phyloP scores from a whole-genome alignment of 2,797 vertebrate genomes.

The Siniperca undulata region DNA sequence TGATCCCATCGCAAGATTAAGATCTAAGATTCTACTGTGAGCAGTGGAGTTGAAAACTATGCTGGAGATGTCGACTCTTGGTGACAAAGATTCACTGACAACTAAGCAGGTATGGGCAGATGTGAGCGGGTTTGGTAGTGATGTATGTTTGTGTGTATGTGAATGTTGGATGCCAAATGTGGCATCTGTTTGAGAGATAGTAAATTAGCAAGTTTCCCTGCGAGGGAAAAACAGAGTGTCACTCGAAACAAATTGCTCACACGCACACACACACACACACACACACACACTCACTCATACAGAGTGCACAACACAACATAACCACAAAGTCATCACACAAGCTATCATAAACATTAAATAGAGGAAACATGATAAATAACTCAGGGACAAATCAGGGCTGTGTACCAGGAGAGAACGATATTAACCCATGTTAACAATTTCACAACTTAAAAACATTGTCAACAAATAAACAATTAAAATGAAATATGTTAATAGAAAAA shows the following conservation, averaged over 20 bases:
- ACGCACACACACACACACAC: slow-evolving; percentile 7
- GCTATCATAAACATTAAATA: slow-evolving; percentile 55
- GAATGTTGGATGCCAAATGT: slow-evolving; percentile 43
- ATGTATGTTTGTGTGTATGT: slow-evolving; percentile 47
- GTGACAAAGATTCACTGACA: slow-evolving; percentile 41
- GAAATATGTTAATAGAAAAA: slow-evolving; percentile 11
- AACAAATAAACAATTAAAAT: slow-evolving; percentile 43
- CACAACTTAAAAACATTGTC: slow-evolving; percentile 25
- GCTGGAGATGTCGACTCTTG: slow-evolving; percentile 17
- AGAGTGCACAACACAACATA: slow-evolving; percentile 2
- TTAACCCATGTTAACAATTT: slow-evolving; percentile 31
- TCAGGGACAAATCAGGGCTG: slow-evolving; percentile 16
- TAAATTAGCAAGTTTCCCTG: slow-evolving; percentile 73
- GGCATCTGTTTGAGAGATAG: slow-evolving; percentile 75
- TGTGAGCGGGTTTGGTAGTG: slow-evolving; percentile 32
- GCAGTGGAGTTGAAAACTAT: slow-evolving; percentile 15
- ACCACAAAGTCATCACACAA: slow-evolving; percentile 52
- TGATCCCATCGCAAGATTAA: too few relatives aligned
- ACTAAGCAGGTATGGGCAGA: slow-evolving; percentile 56
- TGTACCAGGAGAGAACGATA: slow-evolving; percentile 31
- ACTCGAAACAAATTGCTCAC: slow-evolving; percentile 68
- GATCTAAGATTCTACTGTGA: too few relatives aligned
- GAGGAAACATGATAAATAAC: slow-evolving; percentile 51
- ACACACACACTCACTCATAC: slow-evolving; percentile 2
- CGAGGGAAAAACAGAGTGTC: slow-evolving; percentile 61